These are phyloP conservation scores for Tachycineta bicolor DNA, from an alignment of 2,113 vertebrate species.

Conservation along the genomic window DNA sequence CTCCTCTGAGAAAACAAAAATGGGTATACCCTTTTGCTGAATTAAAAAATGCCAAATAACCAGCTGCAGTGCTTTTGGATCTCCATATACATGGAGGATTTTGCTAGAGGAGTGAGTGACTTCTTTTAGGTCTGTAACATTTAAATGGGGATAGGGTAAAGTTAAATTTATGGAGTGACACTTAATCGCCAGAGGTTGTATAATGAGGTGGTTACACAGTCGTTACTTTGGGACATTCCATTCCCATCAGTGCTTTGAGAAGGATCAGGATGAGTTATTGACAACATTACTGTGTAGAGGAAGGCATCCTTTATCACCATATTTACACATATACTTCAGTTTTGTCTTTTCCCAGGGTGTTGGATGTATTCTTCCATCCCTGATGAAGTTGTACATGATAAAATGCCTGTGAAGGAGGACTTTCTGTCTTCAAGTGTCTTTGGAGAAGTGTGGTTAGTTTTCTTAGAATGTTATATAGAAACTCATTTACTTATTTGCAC, in stretches of 20 bases:
- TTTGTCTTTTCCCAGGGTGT: not conserved
- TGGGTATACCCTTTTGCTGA: not conserved
- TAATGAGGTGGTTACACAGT: not conserved
- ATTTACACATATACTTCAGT: not conserved
- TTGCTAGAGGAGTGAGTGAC: not conserved
- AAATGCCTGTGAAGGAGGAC: not conserved
- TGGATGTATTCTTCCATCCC: not conserved
- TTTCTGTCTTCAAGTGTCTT: not conserved
- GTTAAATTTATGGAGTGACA: not conserved
- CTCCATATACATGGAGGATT: not conserved
- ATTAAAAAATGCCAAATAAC: not conserved
- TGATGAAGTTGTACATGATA: not conserved
- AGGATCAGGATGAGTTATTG: not conserved
- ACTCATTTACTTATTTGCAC: not conserved
- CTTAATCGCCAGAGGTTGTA: not conserved
- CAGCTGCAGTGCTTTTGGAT: not conserved
- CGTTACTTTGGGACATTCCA: not conserved
- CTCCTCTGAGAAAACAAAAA: not conserved
- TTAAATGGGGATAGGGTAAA: not conserved
- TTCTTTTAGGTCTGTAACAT: not conserved
- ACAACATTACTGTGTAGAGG: not conserved
- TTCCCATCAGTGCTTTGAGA: not conserved
- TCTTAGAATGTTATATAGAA: not conserved
- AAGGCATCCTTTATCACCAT: not conserved
- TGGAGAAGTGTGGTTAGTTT: not conserved